Evolutionary conservation across 2,888 invertebrate genomes (phyloP).

Genomic region (Himalopsyche anomala): DNA sequence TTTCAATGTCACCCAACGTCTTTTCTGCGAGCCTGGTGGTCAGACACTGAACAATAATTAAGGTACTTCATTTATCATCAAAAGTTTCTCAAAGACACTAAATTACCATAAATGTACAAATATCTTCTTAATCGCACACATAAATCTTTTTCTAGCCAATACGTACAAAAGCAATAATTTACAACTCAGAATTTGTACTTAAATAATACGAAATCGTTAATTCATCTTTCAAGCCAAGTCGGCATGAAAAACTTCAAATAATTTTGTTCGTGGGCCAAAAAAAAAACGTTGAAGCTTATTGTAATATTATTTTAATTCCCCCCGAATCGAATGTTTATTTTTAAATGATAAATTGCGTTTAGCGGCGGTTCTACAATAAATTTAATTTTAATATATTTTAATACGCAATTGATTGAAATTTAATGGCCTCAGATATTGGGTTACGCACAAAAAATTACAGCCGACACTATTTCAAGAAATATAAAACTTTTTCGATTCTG

Average conservation of each 20-base stretch:
- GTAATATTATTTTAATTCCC: constrained; percentile 52
- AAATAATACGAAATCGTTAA: constrained; percentile 46
- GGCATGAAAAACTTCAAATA: constrained; percentile 18
- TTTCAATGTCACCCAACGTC: not conserved
- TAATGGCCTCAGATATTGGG: constrained; percentile 52
- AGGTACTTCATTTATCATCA: too few species aligned
- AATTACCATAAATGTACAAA: constrained; percentile 5
- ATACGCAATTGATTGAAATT: constrained; percentile 50
- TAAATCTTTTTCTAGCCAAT: constrained; percentile 45
- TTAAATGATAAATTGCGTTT: constrained; percentile 41
- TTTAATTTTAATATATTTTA: constrained; percentile 42
- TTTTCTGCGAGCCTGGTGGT: not conserved
- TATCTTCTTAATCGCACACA: not conserved
- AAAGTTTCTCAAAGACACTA: not conserved
- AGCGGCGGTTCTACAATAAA: constrained; percentile 44
- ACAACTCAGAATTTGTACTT: not conserved
- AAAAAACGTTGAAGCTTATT: constrained; percentile 44
- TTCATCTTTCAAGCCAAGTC: constrained; percentile 41
- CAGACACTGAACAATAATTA: not conserved
- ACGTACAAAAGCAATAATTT: constrained; percentile 32
- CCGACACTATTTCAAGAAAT: constrained; percentile 13
- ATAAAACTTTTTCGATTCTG: constrained; percentile 14
- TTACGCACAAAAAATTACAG: constrained; percentile 41
- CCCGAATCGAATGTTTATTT: constrained; percentile 24
- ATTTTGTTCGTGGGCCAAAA: constrained; percentile 27